Evolutionary conservation across 2,888 invertebrate species (phyloP).

Genomic region (Beris chalybata): DNA sequence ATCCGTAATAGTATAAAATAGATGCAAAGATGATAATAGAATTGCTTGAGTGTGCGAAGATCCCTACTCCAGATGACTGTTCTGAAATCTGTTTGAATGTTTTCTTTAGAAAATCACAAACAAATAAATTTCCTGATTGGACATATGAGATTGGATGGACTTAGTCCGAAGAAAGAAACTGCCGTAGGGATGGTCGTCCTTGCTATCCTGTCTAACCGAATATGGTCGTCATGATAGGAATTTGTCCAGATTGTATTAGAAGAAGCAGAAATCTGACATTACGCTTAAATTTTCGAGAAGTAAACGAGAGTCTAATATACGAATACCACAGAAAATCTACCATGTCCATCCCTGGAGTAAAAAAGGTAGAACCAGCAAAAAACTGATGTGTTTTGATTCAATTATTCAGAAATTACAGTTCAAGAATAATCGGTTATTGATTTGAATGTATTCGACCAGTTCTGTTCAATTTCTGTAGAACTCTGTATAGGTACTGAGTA

Average conservation of each 20-base stretch:
- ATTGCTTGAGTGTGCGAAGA: conserved; percentile 15
- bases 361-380: conserved; percentile 27
- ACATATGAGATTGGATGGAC: conserved; percentile 30
- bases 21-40: conserved; percentile 34
- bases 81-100: conserved; percentile 24
- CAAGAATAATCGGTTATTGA: no score
- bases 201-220: conserved; percentile 14
- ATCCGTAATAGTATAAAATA: conserved; percentile 18
- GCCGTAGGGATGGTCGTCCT: conserved; percentile 27
- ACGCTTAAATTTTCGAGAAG: conserved; percentile 15
- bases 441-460: no score
- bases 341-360: not conserved
- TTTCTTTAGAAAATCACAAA: conserved; percentile 34
- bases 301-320: conserved; percentile 1
- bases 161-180: conserved; percentile 24
- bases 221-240: conserved; percentile 2
- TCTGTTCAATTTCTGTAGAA: no score
- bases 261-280: conserved; percentile 14
- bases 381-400: conserved; percentile 20
- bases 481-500: no score
- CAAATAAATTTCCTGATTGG: conserved; percentile 35
- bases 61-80: conserved; percentile 23
- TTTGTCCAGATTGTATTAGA: conserved; percentile 4
- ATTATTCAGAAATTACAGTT: not conserved
- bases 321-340: conserved; percentile 10